Conservation (phyloP, 2,113 vertebrate genomes). For the Anguilla rostrata region DNA sequence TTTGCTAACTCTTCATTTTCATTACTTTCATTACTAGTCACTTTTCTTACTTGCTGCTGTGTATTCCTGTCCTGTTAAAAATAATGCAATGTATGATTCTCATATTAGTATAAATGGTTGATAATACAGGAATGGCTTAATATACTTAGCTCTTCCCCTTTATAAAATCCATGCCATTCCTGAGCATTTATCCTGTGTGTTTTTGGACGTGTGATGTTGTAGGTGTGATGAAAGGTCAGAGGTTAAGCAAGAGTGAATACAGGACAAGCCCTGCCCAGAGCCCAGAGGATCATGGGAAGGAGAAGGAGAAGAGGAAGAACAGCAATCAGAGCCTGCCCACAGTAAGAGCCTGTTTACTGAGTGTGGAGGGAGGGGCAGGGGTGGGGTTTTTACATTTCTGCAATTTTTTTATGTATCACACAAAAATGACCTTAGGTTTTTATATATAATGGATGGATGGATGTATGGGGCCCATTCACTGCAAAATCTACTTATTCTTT, state of each 20-base stretch:
- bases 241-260: conserved; percentile 51
- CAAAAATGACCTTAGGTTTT: too few relatives aligned
- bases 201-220: not conserved
- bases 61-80: not conserved
- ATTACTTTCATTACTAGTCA: not conserved
- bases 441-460: too few relatives aligned
- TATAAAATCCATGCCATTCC: not conserved
- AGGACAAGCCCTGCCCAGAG: conserved; percentile 53
- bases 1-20: too few relatives aligned
- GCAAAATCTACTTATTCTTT: too few relatives aligned
- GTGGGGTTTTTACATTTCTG: too few relatives aligned
- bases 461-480: too few relatives aligned
- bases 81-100: not conserved
- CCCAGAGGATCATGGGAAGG: conserved; percentile 51
- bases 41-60: not conserved
- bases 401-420: not conserved
- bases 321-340: conserved; percentile 47
- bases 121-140: not conserved
- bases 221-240: conserved; percentile 65
- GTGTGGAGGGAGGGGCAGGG: not conserved
- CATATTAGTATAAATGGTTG: not conserved
- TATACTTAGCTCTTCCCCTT: not conserved
- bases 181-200: not conserved
- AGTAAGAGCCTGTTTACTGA: not conserved
- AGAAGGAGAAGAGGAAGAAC: conserved; percentile 34